phyloP scores from a whole-genome alignment of 2,797 vertebrate species.

The Myotis vivesi region DNA sequence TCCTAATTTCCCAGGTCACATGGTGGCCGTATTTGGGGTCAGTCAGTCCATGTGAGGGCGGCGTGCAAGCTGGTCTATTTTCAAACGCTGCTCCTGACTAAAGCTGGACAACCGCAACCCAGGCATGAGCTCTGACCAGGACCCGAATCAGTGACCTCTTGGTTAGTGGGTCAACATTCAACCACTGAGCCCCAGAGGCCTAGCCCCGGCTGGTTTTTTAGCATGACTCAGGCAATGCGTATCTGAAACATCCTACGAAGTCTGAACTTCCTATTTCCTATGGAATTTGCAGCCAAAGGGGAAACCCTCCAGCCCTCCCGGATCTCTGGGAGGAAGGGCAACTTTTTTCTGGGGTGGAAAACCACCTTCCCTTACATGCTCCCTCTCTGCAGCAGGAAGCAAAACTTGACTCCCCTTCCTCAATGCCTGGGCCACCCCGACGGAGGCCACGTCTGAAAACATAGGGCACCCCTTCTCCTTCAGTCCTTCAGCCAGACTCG shows the following conservation, averaged over 20 bases:
- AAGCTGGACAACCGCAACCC: neutral
- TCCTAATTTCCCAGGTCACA: neutral
- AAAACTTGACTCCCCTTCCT: neutral
- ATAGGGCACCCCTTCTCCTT: neutral
- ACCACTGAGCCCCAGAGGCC: too few relatives aligned
- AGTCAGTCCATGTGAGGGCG: neutral
- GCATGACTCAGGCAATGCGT: neutral
- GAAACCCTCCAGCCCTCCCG: neutral
- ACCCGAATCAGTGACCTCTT: neutral
- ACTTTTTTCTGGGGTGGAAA: neutral
- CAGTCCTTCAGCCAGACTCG: neutral
- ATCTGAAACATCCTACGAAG: neutral
- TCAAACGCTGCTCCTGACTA: neutral
- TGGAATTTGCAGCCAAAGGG: neutral
- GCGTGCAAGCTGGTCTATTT: neutral
- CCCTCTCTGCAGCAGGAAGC: neutral
- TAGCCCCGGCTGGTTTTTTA: neutral
- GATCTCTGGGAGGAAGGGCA: neutral
- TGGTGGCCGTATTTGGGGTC: neutral
- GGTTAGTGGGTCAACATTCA: too few relatives aligned
- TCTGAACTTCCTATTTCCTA: neutral
- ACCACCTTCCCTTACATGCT: neutral
- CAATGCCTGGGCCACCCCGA: neutral
- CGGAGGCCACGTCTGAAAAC: neutral
- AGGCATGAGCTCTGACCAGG: neutral